These are phyloP conservation scores for Dascillus cervinus DNA, from an alignment of 2,888 invertebrate species.

Conservation along the genomic window DNA sequence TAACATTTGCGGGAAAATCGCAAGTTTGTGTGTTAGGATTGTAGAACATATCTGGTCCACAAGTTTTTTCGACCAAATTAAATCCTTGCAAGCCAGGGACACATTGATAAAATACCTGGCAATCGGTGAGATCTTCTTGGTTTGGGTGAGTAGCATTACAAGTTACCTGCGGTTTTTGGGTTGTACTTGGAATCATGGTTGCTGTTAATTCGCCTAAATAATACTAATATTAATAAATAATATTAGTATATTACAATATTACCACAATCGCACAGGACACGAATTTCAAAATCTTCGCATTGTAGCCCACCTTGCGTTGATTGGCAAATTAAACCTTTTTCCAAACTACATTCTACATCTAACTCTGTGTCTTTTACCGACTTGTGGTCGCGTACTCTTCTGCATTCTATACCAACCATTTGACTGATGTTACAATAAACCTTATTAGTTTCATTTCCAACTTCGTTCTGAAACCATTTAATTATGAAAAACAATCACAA, in stretches of 20 bases:
- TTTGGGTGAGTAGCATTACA: slow-evolving; percentile 48
- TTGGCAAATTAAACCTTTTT: slow-evolving; percentile 63
- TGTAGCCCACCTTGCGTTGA: slow-evolving; percentile 29
- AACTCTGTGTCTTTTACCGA: slow-evolving; percentile 62
- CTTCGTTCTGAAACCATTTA: slow-evolving; percentile 33
- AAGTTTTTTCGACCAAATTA: slow-evolving; percentile 53
- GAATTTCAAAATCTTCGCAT: slow-evolving; percentile 79
- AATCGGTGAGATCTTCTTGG: slow-evolving; percentile 56
- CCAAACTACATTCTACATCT: slow-evolving; percentile 67
- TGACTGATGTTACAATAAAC: slow-evolving; percentile 54
- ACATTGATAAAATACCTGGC: slow-evolving; percentile 64
- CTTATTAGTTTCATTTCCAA: slow-evolving; percentile 32
- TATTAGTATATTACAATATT: background rate
- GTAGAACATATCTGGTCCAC: slow-evolving; percentile 57
- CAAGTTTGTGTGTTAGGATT: slow-evolving; percentile 54
- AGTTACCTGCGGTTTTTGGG: slow-evolving; percentile 12
- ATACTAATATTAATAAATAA: too few relatives aligned
- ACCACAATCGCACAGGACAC: slow-evolving; percentile 63
- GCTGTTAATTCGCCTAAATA: too few relatives aligned
- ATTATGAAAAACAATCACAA: slow-evolving; percentile 7
- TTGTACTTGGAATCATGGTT: slow-evolving; percentile 1
- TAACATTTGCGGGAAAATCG: slow-evolving; percentile 46
- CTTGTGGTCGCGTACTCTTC: slow-evolving; percentile 57
- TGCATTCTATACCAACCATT: slow-evolving; percentile 69
- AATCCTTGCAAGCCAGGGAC: slow-evolving; percentile 37